Percentiles rank a stretch among this genome's conserved stretches.
These are phyloP conservation scores for Eptesicus fuscus DNA, from an alignment of 2,113 vertebrate species.

Conservation along the genomic window DNA sequence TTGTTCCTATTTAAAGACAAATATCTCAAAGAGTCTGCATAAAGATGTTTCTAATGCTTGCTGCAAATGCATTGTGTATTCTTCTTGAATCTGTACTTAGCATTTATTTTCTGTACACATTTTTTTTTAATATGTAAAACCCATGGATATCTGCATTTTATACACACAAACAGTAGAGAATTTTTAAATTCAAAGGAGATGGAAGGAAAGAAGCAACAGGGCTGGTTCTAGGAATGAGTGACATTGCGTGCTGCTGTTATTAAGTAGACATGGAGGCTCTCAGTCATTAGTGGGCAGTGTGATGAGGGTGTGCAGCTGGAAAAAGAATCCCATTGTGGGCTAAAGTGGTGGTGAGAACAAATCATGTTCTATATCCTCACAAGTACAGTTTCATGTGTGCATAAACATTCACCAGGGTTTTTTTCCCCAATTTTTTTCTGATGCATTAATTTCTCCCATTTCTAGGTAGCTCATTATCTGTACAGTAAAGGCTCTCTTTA, in stretches of 20 bases:
- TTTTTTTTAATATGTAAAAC: neutral
- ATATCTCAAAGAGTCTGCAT: neutral
- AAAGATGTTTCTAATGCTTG: neutral
- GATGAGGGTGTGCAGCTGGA: neutral
- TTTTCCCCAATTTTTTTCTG: neutral
- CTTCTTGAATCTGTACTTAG: neutral
- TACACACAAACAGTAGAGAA: fast-evolving
- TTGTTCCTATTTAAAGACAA: neutral
- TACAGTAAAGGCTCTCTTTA: neutral
- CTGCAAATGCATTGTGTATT: neutral
- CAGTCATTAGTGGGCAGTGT: neutral
- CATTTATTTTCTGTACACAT: neutral
- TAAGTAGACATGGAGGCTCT: neutral
- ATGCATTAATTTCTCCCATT: neutral
- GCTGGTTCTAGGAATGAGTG: neutral
- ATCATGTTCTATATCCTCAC: fast-evolving
- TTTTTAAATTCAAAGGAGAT: neutral
- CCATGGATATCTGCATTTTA: neutral
- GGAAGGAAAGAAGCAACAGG: neutral
- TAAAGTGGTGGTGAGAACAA: neutral
- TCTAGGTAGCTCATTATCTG: neutral
- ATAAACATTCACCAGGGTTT: fast-evolving
- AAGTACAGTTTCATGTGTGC: no score
- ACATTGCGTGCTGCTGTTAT: neutral
- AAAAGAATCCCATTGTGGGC: neutral